Evolutionary conservation across 2,888 invertebrate genomes (phyloP).

Genomic region (Lepidochrysops patricia): DNA sequence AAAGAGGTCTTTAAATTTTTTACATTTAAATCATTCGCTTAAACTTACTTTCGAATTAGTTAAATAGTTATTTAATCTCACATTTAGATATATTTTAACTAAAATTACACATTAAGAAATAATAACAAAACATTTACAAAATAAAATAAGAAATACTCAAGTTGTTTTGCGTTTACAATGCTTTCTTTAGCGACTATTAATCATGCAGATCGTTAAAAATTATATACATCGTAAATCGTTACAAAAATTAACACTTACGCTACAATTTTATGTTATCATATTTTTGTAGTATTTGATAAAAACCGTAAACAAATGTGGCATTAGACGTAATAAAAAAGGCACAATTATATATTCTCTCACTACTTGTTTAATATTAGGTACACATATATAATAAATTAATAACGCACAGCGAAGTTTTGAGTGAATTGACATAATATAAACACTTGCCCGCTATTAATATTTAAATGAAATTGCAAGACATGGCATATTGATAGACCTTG

Average conservation of each 20-base stretch:
- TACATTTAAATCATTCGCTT: neutral
- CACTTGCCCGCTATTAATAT: too few species aligned
- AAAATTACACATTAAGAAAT: neutral
- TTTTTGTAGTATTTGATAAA: neutral
- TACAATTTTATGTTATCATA: neutral
- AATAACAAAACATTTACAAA: constrained; percentile 1
- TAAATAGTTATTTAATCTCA: neutral
- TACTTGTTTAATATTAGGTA: neutral
- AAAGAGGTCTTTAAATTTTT: neutral
- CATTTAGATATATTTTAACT: neutral
- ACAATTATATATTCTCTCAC: neutral
- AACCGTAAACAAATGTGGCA: neutral
- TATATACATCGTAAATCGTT: constrained; percentile 4
- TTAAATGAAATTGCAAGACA: too few species aligned
- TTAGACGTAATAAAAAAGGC: neutral
- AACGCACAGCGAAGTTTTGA: neutral
- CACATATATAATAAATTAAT: neutral
- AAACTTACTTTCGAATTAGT: neutral
- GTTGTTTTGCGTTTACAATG: neutral
- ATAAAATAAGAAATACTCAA: neutral
- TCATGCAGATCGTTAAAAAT: constrained; percentile 3
- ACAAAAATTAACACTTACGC: constrained; percentile 8
- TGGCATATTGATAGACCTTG: too few species aligned
- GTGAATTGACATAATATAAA: neutral
- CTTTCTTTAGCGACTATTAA: neutral